Evolutionary conservation across 2,113 vertebrate species (phyloP).

Genomic region (Hyperoodon ampullatus): DNA sequence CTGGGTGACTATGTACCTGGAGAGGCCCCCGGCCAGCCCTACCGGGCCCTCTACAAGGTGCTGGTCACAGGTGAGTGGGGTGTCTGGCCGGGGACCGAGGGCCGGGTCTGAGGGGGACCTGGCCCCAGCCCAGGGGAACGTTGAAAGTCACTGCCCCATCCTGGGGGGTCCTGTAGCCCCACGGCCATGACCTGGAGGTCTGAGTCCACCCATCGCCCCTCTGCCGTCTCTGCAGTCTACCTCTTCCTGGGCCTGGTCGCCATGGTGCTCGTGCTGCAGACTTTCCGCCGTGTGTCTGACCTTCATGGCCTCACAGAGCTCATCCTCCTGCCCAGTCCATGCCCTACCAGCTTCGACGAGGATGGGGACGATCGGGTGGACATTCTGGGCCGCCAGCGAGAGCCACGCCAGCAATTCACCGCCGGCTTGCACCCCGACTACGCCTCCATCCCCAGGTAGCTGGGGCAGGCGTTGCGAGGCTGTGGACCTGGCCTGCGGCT

Average conservation of each 20-base stretch:
- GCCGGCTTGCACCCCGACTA: conserved; percentile 80
- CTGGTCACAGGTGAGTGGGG: conserved; percentile 90
- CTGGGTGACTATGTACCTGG: conserved; percentile 93
- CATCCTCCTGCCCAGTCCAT: conserved; percentile 84
- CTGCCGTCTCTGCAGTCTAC: conserved; percentile 78
- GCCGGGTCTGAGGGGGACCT: too few species aligned
- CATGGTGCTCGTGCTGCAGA: conserved; percentile 91
- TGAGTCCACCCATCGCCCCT: neutral
- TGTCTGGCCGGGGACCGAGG: neutral
- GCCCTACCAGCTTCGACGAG: conserved; percentile 55
- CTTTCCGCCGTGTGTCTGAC: conserved; percentile 90
- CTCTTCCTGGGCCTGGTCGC: conserved; percentile 91
- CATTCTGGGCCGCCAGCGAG: conserved; percentile 54
- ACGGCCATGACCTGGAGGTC: neutral
- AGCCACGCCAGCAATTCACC: conserved; percentile 45
- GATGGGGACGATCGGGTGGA: conserved; percentile 76
- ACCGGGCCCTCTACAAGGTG: conserved; percentile 90
- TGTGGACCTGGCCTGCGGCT: neutral
- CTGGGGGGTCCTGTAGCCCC: neutral
- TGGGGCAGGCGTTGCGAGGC: fast-evolving
- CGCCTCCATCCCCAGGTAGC: conserved; percentile 87
- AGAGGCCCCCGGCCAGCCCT: conserved; percentile 83
- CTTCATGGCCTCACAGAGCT: conserved; percentile 90
- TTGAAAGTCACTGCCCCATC: neutral
- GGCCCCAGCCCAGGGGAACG: neutral